Percentiles rank a stretch among this genome's conserved stretches.
Evolutionary conservation across 2,113 vertebrate genomes (phyloP).

Genomic region (Zosterops japonicus): DNA sequence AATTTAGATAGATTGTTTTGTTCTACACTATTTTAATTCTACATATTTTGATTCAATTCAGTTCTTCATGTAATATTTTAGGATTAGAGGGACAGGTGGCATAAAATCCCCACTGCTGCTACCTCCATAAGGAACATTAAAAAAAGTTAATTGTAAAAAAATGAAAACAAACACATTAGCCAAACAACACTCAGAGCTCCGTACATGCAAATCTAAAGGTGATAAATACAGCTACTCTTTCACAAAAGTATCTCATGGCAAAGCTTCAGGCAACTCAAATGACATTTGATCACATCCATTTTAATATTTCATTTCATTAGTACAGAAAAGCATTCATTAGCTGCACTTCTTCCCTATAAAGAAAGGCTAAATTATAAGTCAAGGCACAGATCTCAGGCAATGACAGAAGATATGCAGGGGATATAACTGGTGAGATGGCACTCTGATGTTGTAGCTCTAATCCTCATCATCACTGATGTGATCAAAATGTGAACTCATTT

Average conservation of each 20-base stretch:
- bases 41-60: background rate
- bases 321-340: background rate
- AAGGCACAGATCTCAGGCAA: constrained; percentile 27
- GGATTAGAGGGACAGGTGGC: background rate
- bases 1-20: background rate
- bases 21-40: background rate
- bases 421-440: background rate
- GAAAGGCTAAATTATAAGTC: background rate
- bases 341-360: background rate
- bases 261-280: background rate
- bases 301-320: background rate
- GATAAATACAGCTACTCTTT: background rate
- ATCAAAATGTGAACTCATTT: background rate
- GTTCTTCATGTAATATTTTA: background rate
- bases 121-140: background rate
- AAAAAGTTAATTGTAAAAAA: background rate
- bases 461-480: background rate
- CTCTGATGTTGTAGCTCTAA: background rate
- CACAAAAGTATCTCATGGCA: background rate
- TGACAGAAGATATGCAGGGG: background rate
- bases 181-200: background rate
- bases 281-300: background rate
- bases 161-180: background rate
- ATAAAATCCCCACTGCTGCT: background rate
- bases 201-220: background rate